Evolutionary conservation across 2,888 invertebrate species (phyloP).

Genomic region (Drosophila monieri): DNA sequence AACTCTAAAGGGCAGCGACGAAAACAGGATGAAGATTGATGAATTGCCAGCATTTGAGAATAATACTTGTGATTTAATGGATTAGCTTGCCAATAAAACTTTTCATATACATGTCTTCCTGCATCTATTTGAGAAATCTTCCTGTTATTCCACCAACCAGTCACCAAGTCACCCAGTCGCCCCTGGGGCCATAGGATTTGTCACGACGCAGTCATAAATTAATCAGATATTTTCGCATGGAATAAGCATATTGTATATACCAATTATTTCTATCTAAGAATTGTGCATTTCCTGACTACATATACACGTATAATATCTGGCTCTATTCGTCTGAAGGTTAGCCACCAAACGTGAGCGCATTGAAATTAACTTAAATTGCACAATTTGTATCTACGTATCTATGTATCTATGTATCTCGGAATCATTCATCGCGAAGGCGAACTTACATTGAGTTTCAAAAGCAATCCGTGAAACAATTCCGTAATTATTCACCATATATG

Average conservation of each 20-base stretch:
- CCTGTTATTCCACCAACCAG: not conserved
- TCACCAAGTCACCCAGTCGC: not conserved
- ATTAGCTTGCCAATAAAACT: not conserved
- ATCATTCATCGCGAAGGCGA: slow-evolving; percentile 1
- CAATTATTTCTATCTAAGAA: slow-evolving; percentile 39
- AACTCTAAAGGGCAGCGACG: slow-evolving; percentile 22
- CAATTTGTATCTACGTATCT: slow-evolving; percentile 12
- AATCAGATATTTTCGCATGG: slow-evolving; percentile 42
- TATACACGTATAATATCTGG: not conserved
- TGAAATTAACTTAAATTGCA: slow-evolving; percentile 33
- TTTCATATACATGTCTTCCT: not conserved
- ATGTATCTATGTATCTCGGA: slow-evolving; percentile 6
- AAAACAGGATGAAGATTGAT: slow-evolving; percentile 13
- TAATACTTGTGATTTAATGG: not conserved
- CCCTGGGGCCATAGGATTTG: slow-evolving; percentile 26
- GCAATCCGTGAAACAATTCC: slow-evolving; percentile 75
- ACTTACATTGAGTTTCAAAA: slow-evolving; percentile 83
- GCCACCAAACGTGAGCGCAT: slow-evolving; percentile 14
- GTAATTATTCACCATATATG: slow-evolving; percentile 32
- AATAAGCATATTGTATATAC: slow-evolving; percentile 34
- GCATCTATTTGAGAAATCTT: slow-evolving; percentile 2
- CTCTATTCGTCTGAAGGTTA: slow-evolving; percentile 47
- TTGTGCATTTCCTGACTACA: slow-evolving; percentile 60
- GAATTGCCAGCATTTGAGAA: not conserved
- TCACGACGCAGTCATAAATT: slow-evolving; percentile 63